Conservation (phyloP, 2,797 vertebrate species). For the Ispidina picta region DNA sequence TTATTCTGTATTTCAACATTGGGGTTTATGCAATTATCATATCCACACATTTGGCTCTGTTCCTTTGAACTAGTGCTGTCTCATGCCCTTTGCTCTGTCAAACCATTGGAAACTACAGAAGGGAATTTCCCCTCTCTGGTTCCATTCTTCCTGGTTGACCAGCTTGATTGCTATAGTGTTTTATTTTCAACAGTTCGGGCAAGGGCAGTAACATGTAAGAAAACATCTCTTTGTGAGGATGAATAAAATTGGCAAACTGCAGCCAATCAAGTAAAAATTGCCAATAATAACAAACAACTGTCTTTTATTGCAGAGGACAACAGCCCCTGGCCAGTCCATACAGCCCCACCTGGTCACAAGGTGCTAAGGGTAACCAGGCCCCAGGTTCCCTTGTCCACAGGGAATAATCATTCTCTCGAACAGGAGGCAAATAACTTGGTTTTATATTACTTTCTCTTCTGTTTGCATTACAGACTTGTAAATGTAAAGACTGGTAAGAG, state of each 20-base stretch:
- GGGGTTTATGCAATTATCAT: not conserved
- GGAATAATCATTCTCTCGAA: not conserved
- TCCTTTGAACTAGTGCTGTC: not conserved
- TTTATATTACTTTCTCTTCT: not conserved
- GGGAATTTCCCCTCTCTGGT: not conserved
- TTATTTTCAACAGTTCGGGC: not conserved
- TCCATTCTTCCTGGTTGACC: constrained; percentile 1
- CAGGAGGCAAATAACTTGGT: not conserved
- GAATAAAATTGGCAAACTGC: not conserved
- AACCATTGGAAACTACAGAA: constrained; percentile 23
- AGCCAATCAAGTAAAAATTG: not conserved
- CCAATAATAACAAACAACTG: not conserved
- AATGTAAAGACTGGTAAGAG: not conserved
- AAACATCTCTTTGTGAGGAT: not conserved
- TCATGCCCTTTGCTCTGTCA: not conserved
- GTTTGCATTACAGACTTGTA: not conserved
- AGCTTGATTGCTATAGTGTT: not conserved
- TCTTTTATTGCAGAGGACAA: not conserved
- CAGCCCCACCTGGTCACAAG: fast-evolving
- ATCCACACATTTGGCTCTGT: not conserved
- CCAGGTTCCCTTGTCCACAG: not conserved
- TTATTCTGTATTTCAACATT: not conserved
- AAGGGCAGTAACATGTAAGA: not conserved
- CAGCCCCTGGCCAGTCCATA: not conserved
- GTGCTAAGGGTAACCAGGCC: not conserved